Base-by-base conservation (phyloP, 2,888 invertebrate species). In the Zonitis immaculata region DNA sequence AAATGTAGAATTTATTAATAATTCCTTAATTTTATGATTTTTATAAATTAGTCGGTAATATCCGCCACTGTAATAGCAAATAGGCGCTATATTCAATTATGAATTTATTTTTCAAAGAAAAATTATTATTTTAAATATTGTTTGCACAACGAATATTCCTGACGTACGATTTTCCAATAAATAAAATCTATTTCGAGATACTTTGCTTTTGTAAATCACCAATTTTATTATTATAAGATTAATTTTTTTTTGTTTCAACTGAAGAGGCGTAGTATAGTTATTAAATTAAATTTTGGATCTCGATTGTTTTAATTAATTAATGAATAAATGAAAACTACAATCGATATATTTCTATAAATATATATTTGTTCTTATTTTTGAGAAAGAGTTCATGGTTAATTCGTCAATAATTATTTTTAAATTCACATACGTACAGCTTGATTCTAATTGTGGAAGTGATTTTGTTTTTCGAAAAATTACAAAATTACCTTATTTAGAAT, bases 381-480 rank as follows among this genome's bases (percentile, higher is more conserved):
- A 12, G 5, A 30, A 30, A 28, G n/a, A 28, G 28, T 28, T 30
- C 12, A 30, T 30, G 28, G 49, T 49, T 46, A 35, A 20, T 49
- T 44, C 45, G 42, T 59, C n/a, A n/a, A n/a, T n/a, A n/a, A n/a
- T n/a, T 58, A 61, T 58, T 26, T 54, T 60, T 63, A 67, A 66
- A 55, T 62, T 66, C n/a, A n/a, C n/a, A n/a, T n/a, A n/a, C n/a
- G n/a, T 60, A 66, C 65, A 59, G 53, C 56, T 67, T 68, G 71
- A 72, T 70, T 69, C 60, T 65, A 59, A 61, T 57, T 46, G 51
- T 44, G 52, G 49, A 49, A 57, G 12, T 30, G n/a, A n/a, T 62
- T 60, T 59, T 60, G 62, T n/a, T n/a, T n/a, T n/a, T n/a, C n/a
- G 42, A 30, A 30, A 30, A 3, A 9, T 11, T 27, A 9, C n/a